Base-by-base conservation (phyloP, 2,888 invertebrate genomes). In the Drosophila differens region DNA sequence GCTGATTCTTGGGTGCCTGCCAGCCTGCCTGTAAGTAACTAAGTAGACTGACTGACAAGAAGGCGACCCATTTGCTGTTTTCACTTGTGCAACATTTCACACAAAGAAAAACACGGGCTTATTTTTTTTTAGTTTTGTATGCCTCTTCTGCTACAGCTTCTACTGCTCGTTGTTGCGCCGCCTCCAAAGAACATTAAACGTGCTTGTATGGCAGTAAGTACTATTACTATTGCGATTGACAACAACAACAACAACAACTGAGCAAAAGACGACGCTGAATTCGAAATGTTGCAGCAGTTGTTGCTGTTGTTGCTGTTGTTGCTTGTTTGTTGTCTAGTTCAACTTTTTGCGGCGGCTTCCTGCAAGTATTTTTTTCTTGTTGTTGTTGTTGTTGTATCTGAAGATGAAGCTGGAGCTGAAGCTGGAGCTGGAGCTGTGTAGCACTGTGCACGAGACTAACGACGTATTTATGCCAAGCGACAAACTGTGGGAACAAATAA, bases 401-500 rank as follows among this genome's bases (percentile, higher is more conserved):
- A 62, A 76, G 76, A 65, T 60, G 76, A 16, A 69, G 78, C 61
- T 52, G 51, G 12, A 57, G 70, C 51, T 52, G 51, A 14, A 57
- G 70, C 51, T 52, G 51, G 12, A 57, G 72, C 44, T 52, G 62
- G 25, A 70, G 68, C 66, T 57, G 74, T 47, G 51, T 41, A 51
- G 44, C 74, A 73, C 70, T 65, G 58, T 47, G 59, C 39, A 60
- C 64, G 69, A 32, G 75, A 73, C 82, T 88, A 89, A 88, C 87
- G 89, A 88, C 70, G 87, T 88, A 89, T 88, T 88, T 88, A 88
- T 88, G 87, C 87, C 87, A 83, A 88, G 77, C 89, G 87, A 88
- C 87, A 88, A 88, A 88, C 87, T 88, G 87, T 88, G 87, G 87
- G 87, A 88, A 88, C 87, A 88, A 86, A 86, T 86, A 81, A 83